These are phyloP conservation scores for Phoxinus phoxinus DNA, from an alignment of 2,113 vertebrate genomes.

Conservation along the genomic window DNA sequence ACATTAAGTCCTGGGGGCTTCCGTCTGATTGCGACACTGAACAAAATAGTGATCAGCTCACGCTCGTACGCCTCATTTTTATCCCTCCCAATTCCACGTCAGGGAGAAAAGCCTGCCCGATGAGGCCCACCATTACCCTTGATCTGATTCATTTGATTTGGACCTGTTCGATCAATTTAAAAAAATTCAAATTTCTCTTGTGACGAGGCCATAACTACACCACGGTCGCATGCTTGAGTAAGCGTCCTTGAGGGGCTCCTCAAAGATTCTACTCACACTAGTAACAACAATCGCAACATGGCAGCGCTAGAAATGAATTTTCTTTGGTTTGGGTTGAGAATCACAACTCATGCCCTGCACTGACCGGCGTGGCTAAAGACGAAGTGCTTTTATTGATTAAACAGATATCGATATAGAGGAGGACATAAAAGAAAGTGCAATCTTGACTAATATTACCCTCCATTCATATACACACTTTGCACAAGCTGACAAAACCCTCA, in stretches of 20 bases:
- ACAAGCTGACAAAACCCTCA: conserved; percentile 52
- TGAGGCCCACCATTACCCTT: conserved; percentile 36
- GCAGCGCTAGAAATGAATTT: not conserved
- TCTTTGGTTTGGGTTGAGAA: not conserved
- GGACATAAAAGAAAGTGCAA: conserved; percentile 63
- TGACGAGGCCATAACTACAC: not conserved
- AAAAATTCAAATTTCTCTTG: not conserved
- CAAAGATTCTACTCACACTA: not conserved
- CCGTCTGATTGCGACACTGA: conserved; percentile 70
- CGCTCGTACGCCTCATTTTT: conserved; percentile 67
- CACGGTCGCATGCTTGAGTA: not conserved
- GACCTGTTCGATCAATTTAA: not conserved
- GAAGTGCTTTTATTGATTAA: conserved; percentile 66
- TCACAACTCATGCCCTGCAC: not conserved
- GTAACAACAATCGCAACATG: not conserved
- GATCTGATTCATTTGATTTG: conserved; percentile 25
- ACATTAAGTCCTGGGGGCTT: conserved; percentile 73
- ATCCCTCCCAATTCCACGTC: conserved; percentile 68
- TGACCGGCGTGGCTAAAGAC: conserved; percentile 28
- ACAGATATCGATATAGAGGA: conserved; percentile 57
- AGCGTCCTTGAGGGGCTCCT: not conserved
- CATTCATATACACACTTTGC: conserved; percentile 44
- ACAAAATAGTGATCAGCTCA: conserved; percentile 72
- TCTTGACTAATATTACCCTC: conserved; percentile 57
- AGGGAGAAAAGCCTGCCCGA: conserved; percentile 66